These are phyloP conservation scores for Caligus rogercresseyi DNA, from an alignment of 1,140 invertebrate species.

Conservation along the genomic window DNA sequence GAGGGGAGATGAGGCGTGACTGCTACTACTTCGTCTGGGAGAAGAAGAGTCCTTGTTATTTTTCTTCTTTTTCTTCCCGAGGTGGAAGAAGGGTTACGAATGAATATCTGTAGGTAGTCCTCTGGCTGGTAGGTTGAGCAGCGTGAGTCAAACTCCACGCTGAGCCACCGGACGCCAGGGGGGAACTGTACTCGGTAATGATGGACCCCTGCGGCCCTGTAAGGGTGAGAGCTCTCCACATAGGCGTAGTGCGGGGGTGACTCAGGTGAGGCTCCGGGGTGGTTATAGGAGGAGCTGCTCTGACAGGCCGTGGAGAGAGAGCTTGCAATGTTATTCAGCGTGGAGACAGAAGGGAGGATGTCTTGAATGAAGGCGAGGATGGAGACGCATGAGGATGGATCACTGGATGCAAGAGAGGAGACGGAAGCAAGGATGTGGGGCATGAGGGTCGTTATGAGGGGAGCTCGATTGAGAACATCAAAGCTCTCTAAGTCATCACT, in stretches of 20 bases:
- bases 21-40: conserved; percentile 25
- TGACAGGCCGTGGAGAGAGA: neutral
- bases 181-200: conserved; percentile 82
- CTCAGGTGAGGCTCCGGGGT: conserved; percentile 21
- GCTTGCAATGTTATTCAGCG: conserved; percentile 31
- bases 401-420: conserved; percentile 27
- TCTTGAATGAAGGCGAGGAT: conserved; percentile 75
- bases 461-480: conserved; percentile 37
- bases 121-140: conserved; percentile 84
- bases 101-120: conserved; percentile 71
- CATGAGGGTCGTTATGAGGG: conserved; percentile 51
- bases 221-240: conserved; percentile 91
- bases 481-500: conserved; percentile 36
- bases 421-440: conserved; percentile 61
- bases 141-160: conserved; percentile 75
- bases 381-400: conserved; percentile 60
- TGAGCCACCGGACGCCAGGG: conserved; percentile 67
- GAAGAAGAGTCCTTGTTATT: neutral
- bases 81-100: conserved; percentile 38
- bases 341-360: conserved; percentile 68
- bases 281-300: neutral
- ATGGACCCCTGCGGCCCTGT: conserved; percentile 67
- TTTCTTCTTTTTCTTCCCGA: no score
- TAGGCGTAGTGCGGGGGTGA: conserved; percentile 52
- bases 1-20: conserved; percentile 15